Evolutionary conservation across 2,888 invertebrate species (phyloP), one percentile per base, ranked within the genome.

Genomic region (Ephialtes manifestator): DNA sequence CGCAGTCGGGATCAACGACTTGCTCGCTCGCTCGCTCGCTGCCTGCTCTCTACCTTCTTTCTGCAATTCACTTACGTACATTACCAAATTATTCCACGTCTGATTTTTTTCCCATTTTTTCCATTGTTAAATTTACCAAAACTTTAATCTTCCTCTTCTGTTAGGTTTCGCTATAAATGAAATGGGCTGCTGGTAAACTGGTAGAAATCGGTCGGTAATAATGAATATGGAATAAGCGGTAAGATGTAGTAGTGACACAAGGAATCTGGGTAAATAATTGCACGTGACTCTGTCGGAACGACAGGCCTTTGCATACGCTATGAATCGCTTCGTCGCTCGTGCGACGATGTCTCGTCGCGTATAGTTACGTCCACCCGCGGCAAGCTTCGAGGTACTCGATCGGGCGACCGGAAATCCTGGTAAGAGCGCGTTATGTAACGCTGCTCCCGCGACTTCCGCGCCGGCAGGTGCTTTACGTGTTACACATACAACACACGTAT

Each of bases 371-470:
- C 39, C 65, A 35, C 39, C 65, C 65, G 65, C 65, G 43, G 65
- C 65, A 4, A 35, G 65, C 65, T 18, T 58, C 15, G 51, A 43
- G 76, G 81, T 53, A 77, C 71, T 71, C 51, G 68, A 84, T 74
- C 77, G 74, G 81, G 28, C 77, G 81, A 81, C 84, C 84, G 84
- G 84, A 84, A 84, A 84, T 84, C 84, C 84, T 81, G 84, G 84
- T 81, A 43, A 72, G 55, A 72, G 46, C 72, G 39, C 39, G 77
- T 84, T 84, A 51, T 81, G 77, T 71, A 84, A 84, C 81, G 72
- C 74, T 60, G 72, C 77, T 81, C 60, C 78, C 68, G 48, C 81
- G 43, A 10, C 28, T 71, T 20, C 58, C 67, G 67, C 46, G 58
- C 55, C 58, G 35, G 55, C 71, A 80, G 74, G 75, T 83, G 79